These are phyloP conservation scores for Oligia fasciuncula DNA, from an alignment of 2,888 invertebrate species.

Conservation along the genomic window DNA sequence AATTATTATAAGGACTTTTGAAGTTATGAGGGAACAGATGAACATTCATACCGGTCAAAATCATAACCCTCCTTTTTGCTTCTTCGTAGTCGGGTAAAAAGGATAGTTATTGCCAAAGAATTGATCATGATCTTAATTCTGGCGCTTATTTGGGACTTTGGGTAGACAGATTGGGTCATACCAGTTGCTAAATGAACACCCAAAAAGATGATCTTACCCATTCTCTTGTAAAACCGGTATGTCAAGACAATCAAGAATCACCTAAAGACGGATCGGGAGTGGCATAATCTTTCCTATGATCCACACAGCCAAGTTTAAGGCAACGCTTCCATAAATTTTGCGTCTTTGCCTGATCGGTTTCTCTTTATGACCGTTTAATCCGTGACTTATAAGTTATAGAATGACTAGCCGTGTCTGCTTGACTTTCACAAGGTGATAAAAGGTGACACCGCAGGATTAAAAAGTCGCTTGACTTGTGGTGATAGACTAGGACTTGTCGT, in stretches of 20 bases:
- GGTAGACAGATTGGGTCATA: neutral
- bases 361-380: neutral
- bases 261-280: neutral
- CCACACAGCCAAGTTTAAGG: neutral
- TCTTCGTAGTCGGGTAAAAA: too few species aligned
- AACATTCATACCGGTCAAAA: too few species aligned
- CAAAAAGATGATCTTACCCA: neutral
- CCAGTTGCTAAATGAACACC: neutral
- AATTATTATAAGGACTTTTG: too few species aligned
- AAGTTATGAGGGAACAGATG: too few species aligned
- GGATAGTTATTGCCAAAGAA: neutral
- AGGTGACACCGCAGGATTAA: conserved; percentile 20
- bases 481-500: neutral
- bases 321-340: conserved; percentile 13
- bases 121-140: neutral
- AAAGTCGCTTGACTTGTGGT: conserved; percentile 5
- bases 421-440: conserved; percentile 35
- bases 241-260: neutral
- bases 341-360: conserved; percentile 8
- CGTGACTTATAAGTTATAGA: conserved; percentile 1
- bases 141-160: neutral
- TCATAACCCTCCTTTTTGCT: too few species aligned
- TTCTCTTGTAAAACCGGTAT: neutral
- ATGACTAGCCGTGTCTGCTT: conserved; percentile 8
- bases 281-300: neutral